Conservation (phyloP, 2,113 vertebrate species). For the Oncorhynchus keta region DNA sequence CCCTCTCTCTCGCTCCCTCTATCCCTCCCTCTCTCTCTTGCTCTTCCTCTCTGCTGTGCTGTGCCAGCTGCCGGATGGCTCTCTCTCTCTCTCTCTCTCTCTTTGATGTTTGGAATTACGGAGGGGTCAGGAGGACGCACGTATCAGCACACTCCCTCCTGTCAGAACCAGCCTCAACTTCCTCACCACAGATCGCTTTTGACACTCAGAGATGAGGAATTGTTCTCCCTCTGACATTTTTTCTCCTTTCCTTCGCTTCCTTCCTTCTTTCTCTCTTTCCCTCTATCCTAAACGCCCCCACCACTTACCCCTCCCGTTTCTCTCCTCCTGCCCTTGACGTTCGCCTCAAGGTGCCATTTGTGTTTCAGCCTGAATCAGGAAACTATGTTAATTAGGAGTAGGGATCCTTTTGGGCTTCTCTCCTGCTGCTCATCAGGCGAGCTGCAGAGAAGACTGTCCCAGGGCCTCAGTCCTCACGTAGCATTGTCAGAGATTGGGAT, state of each 20-base stretch:
- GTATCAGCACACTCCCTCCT: constrained; percentile 49
- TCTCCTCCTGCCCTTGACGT: constrained; percentile 32
- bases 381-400: constrained; percentile 51
- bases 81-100: constrained; percentile 70
- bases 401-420: constrained; percentile 38
- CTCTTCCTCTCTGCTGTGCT: neutral
- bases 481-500: too few species aligned
- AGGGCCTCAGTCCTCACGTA: neutral
- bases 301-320: neutral
- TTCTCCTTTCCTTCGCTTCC: neutral
- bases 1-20: constrained; percentile 45
- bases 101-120: constrained; percentile 71
- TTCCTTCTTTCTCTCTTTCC: neutral
- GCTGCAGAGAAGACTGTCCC: constrained; percentile 22
- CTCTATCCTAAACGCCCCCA: neutral
- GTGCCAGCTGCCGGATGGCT: constrained; percentile 50
- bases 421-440: constrained; percentile 5
- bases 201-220: constrained; percentile 65
- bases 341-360: constrained; percentile 38
- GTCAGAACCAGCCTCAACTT: constrained; percentile 52
- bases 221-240: constrained; percentile 31
- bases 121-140: constrained; percentile 54
- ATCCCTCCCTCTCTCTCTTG: constrained; percentile 31
- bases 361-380: neutral
- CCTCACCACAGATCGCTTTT: constrained; percentile 56